Evolutionary conservation across 2,888 invertebrate species (phyloP), one percentile per base, ranked within the genome.

Genomic region (Aproaerema taeniolella): DNA sequence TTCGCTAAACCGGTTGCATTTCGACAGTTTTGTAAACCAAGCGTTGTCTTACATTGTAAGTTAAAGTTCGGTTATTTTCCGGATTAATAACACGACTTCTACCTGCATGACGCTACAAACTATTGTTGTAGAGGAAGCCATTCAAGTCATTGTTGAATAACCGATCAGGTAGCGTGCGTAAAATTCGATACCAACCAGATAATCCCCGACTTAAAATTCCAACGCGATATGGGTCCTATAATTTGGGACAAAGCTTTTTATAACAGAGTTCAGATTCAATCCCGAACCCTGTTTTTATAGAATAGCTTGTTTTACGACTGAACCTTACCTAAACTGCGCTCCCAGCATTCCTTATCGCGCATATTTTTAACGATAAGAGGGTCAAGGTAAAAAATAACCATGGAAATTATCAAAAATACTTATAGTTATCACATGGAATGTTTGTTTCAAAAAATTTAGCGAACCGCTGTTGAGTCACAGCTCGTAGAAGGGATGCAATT

Each of bases 171-270:
- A 83, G 77, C 73, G 71, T 78, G 76, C 74, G 76, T 79, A 78
- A 76, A 80, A 78, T 76, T 74, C 67, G 73, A 80, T 75, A 71
- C 72, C 64, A 71, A 65, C 64, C 58, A 76, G 85, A 83, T 85
- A 71, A 85, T 81, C 81, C 69, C 61, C 62, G 62, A 80, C 80
- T 85, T 85, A 82, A 83, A 69, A 85, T 86, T 85, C 85, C 83
- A 49, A 53, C 53, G 53, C 58, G 50, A 60, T 59, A 54, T 52
- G 62, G 62, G 59, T 57, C 68, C 63, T 55, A 57, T 61, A 58
- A 67, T 63, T 58, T 59, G 68, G 67, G 63, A 65, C 64, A 66
- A 62, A 66, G 55, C 63, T 69, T 69, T 75, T 74, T 33, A 25
- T 39, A 20, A 37, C 30, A 12, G 13, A 6, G 13, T 20, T 20